These are phyloP conservation scores for Cylloceria caligata DNA, from an alignment of 2,888 invertebrate genomes.

Conservation along the genomic window DNA sequence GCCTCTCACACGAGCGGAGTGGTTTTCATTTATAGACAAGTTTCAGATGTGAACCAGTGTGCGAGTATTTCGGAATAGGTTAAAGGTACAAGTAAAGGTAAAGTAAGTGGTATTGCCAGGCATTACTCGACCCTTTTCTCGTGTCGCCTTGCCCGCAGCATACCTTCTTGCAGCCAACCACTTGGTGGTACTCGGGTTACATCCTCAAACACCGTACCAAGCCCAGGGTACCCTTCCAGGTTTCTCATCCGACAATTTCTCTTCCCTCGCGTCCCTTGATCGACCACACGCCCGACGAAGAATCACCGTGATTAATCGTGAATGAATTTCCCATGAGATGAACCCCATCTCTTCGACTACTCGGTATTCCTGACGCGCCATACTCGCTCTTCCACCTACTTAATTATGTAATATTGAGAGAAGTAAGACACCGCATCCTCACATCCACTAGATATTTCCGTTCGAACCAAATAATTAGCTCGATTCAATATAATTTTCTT, in stretches of 20 bases:
- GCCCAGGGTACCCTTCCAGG: too few relatives aligned
- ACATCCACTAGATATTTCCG: neutral
- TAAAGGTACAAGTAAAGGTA: neutral
- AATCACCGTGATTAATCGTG: slow-evolving; percentile 59
- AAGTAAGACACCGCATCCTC: neutral
- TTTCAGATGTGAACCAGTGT: neutral
- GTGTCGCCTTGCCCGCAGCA: neutral
- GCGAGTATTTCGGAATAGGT: slow-evolving; percentile 6
- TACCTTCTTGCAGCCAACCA: neutral
- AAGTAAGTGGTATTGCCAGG: neutral
- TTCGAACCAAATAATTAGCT: neutral
- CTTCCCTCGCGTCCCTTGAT: neutral
- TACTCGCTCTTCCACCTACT: neutral
- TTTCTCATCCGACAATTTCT: neutral
- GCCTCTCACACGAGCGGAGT: neutral
- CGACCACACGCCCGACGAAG: slow-evolving; percentile 39
- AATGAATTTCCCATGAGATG: slow-evolving; percentile 60
- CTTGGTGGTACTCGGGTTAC: slow-evolving; percentile 7
- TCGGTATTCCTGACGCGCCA: neutral
- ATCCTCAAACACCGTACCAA: neutral
- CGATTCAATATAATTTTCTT: neutral
- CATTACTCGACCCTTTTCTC: neutral
- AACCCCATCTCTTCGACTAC: neutral
- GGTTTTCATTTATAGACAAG: slow-evolving; percentile 4
- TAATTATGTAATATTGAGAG: neutral